Conservation (phyloP, 2,113 vertebrate species). For the Alaudala cheleensis region DNA sequence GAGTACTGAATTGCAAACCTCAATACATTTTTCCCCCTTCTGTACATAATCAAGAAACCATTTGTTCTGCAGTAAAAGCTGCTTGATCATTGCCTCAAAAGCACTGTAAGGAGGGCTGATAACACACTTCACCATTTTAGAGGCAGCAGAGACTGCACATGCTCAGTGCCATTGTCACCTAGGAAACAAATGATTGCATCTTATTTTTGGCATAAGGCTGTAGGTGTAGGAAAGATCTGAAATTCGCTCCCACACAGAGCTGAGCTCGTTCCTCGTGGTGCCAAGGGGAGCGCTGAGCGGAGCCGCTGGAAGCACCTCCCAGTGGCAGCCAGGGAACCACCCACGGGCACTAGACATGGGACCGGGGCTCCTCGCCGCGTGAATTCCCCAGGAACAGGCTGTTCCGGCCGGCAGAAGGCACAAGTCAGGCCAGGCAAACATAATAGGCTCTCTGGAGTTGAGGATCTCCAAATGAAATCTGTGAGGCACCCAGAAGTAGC, state of each 20-base stretch:
- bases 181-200: slow-evolving; percentile 71
- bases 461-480: background rate
- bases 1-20: background rate
- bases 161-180: slow-evolving; percentile 54
- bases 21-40: background rate
- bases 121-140: slow-evolving; percentile 47
- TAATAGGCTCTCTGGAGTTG: background rate
- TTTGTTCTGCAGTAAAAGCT: background rate
- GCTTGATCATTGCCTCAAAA: slow-evolving; percentile 20
- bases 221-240: slow-evolving; percentile 71
- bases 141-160: background rate
- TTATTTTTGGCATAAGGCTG: slow-evolving; percentile 72
- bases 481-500: background rate
- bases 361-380: background rate
- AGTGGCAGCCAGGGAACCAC: slow-evolving; percentile 20
- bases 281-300: background rate
- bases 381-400: background rate
- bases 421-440: background rate
- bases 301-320: slow-evolving; percentile 26
- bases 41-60: slow-evolving; percentile 14
- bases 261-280: slow-evolving; percentile 54
- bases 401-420: background rate
- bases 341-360: background rate
- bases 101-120: slow-evolving; percentile 45
- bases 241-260: slow-evolving; percentile 37